Conservation (phyloP, 2,113 vertebrate species). For the Puffinus mauretanicus region DNA sequence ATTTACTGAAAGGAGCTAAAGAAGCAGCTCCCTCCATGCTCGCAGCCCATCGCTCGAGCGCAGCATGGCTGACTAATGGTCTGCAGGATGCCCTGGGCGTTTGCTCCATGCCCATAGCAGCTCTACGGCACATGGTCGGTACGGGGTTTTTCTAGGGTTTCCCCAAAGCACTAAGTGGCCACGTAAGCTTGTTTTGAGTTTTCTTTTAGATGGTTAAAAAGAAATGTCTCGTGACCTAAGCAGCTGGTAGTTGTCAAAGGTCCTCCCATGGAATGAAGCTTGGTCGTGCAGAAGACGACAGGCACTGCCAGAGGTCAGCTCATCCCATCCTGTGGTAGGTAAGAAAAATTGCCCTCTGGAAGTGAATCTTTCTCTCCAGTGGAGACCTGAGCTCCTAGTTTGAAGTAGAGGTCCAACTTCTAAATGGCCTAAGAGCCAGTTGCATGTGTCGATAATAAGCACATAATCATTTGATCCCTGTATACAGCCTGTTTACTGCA, state of each 20-base stretch:
- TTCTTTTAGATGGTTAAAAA: neutral
- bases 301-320: neutral
- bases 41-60: neutral
- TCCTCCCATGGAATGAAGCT: neutral
- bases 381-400: neutral
- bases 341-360: neutral
- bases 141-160: neutral
- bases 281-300: neutral
- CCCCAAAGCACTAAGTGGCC: neutral
- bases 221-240: neutral
- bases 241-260: neutral
- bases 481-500: neutral
- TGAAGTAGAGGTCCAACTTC: neutral
- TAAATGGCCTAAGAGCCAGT: neutral
- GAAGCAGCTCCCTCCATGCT: neutral
- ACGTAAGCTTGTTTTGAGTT: neutral
- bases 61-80: rapidly evolving
- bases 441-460: neutral
- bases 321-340: neutral
- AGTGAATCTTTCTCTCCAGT: neutral
- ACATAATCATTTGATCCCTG: neutral
- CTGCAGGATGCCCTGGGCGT: neutral
- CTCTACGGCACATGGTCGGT: neutral
- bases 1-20: neutral
- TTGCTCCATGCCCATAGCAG: neutral